Base-by-base conservation (phyloP, 2,113 vertebrate species). In the Burhinus oedicnemus region DNA sequence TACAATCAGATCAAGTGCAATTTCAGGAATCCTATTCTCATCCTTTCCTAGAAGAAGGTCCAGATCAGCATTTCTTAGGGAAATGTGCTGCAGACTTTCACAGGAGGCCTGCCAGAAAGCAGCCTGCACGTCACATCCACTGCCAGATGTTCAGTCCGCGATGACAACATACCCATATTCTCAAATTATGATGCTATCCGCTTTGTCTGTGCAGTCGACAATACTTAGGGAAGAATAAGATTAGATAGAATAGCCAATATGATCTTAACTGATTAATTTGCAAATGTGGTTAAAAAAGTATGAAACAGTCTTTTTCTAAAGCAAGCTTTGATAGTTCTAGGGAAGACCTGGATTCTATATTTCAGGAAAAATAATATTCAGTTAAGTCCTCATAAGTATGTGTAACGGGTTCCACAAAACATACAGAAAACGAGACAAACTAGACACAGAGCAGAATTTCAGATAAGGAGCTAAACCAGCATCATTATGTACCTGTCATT, bases 401-500 rank as follows among this genome's bases (percentile, higher is more conserved):
- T 22, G 9, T 38, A 71, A 61, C 10, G 54, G 14, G 23, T 72
- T 66, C 23, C 51, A 84, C 36, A 97, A 78, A 74, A 54, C 3
- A 68, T 14, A 62, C 14, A 83, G 42, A 70, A 92, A 91, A 71
- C 1, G 5, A 82, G 71, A 75, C 15, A 65, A 84, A 76, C 22
- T 20, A 72, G 29, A 85, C 20, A 69, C 3, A 51, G 34, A 77
- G 8, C 34, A 87, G 55, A 47, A 55, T 81, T 89, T 60, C 66
- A 90, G 60, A 38, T 29, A 42, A 75, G 47, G 25, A 81, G 30
- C 16, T 76, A 91, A 86, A 66, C 49, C 68, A 77, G 68, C 68
- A 84, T 70, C 16, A 15, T 32, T 23, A 77, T 17, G n/a, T 95
- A 99, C 99, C 99, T 99, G 47, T 99, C 98, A 54, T 99, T 99